Evolutionary conservation across 2,888 invertebrate species (phyloP).

Genomic region (Hirtodrosophila histrioides): DNA sequence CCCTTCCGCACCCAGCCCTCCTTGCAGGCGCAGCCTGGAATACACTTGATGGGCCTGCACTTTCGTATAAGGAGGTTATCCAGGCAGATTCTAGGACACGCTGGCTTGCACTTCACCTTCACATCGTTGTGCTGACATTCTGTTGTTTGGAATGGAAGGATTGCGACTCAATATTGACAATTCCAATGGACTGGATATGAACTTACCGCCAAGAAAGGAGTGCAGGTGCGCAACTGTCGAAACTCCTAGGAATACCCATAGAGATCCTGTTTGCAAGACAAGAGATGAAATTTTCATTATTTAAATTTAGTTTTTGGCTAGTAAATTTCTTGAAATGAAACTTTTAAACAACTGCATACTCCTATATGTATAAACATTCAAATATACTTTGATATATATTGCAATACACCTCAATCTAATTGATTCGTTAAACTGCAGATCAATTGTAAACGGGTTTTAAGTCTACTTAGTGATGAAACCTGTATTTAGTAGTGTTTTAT

Average conservation of each 20-base stretch:
- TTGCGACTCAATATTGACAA: too few relatives aligned
- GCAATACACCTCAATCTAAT: background rate
- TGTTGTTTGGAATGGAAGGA: background rate
- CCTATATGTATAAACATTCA: too few relatives aligned
- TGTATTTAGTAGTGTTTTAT: too few relatives aligned
- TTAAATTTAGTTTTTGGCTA: background rate
- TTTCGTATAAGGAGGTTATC: background rate
- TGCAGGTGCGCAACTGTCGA: conserved; percentile 14
- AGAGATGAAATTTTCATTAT: conserved; percentile 12
- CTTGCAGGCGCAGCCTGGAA: conserved; percentile 28
- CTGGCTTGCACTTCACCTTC: conserved; percentile 21
- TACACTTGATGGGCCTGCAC: conserved; percentile 19
- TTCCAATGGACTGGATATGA: too few relatives aligned
- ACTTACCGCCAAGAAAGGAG: conserved; percentile 14
- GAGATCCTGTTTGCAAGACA: background rate
- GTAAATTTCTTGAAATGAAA: too few relatives aligned
- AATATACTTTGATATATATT: background rate
- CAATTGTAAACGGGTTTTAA: conserved; percentile 4
- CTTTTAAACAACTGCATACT: too few relatives aligned
- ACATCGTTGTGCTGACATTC: conserved; percentile 21
- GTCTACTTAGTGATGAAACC: background rate
- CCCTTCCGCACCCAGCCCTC: conserved; percentile 26
- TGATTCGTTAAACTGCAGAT: conserved; percentile 1
- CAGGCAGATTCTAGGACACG: conserved; percentile 32
- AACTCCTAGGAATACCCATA: conserved; percentile 1